Base-by-base conservation (phyloP, 2,888 invertebrate species). In the Melipona beecheii region DNA sequence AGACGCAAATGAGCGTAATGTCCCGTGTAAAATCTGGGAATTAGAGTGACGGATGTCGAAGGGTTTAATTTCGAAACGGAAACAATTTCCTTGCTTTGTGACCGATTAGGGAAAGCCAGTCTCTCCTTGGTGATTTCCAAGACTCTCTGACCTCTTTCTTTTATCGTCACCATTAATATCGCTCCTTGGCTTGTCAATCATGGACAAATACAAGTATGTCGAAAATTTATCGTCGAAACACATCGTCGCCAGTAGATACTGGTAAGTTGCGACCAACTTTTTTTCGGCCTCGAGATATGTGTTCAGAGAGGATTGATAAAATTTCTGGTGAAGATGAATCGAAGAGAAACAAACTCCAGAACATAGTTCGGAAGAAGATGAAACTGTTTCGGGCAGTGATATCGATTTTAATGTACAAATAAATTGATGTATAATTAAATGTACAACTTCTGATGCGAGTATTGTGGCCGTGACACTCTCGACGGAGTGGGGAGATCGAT, bases 151-250 rank as follows among this genome's bases (percentile, higher is more conserved):
- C 27, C 17, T 19, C 31, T 62, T 73, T 66, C 70, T 56, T 65
- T 81, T 71, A 81, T 75, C 69, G 71, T 58, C 58, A 15, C 36
- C 70, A 65, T 81, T 78, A 83, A 78, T 83, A 86, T 79, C 49
- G 56, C 72, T 21, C 74, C 49, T 50, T 27, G 24, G 31, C 75
- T 81, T 86, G 72, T 83, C 81, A 49, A 52, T n/a, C n/a, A n/a
- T n/a, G n/a, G n/a, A n/a, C 43, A 13, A 36, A 75, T 73, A 43
- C 50, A 81, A 73, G 56, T 27, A 24, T 21, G n/a, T 31, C 5
- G 43, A 6, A 75, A 75, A 82, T 82, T 65, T 69, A 82, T 54
- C 64, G 75, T n/a, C 56, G 69, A 24, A 60, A 75, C 70, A 54
- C 64, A 9, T 36, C 43, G 43, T 27, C 58, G 9, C 24, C 13